These are phyloP conservation scores for Cynopterus sphinx DNA, from an alignment of 2,797 vertebrate species.

Conservation along the genomic window DNA sequence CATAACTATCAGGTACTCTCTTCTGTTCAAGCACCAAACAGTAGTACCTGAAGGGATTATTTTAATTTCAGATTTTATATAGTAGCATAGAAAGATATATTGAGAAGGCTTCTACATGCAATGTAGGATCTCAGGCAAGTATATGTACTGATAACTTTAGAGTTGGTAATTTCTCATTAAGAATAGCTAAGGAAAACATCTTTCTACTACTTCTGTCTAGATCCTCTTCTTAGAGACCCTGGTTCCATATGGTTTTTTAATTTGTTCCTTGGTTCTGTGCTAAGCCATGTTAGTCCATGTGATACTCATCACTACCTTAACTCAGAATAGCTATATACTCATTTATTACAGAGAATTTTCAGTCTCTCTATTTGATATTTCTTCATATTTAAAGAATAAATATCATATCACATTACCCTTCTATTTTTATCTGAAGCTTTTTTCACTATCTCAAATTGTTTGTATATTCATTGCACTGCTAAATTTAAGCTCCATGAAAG, in stretches of 20 bases:
- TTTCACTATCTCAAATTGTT: neutral
- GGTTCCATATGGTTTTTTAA: neutral
- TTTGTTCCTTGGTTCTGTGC: neutral
- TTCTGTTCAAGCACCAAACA: neutral
- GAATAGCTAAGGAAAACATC: neutral
- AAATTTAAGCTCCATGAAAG: neutral
- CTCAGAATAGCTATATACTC: neutral
- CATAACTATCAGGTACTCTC: neutral
- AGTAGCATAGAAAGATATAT: neutral
- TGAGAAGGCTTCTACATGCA: neutral
- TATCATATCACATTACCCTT: neutral
- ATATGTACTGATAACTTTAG: neutral
- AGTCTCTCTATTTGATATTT: neutral
- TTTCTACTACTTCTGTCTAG: neutral
- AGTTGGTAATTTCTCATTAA: neutral
- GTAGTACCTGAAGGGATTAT: neutral
- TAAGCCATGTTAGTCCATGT: neutral
- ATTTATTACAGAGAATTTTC: neutral
- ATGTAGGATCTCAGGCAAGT: neutral
- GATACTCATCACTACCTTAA: neutral
- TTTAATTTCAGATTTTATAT: constrained; percentile 12
- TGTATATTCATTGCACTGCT: neutral
- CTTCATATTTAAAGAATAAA: neutral
- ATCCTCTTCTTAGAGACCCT: neutral
- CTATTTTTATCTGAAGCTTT: neutral